These are phyloP conservation scores for Seriola aureovittata DNA, from an alignment of 2,113 vertebrate genomes.

Conservation along the genomic window DNA sequence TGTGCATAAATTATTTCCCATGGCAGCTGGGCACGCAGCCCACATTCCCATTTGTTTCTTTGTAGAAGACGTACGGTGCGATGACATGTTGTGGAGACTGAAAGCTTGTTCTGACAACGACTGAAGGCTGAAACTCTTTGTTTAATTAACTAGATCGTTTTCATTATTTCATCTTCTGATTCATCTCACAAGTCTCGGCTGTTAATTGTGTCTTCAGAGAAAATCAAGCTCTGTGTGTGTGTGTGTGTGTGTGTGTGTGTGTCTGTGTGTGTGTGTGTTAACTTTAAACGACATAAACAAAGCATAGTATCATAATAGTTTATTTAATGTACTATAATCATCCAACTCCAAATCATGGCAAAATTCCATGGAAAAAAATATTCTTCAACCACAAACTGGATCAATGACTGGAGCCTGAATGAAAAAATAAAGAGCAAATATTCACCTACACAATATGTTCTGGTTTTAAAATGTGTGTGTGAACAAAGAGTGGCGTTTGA, in stretches of 20 bases:
- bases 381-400: background rate
- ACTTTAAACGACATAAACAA: background rate
- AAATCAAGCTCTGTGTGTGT: background rate
- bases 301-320: background rate
- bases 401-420: background rate
- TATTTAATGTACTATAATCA: background rate
- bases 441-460: background rate
- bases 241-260: background rate
- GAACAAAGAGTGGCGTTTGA: background rate
- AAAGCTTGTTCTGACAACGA: background rate
- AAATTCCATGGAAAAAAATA: background rate
- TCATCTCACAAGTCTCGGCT: background rate
- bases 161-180: background rate
- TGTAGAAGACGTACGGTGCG: no score
- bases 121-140: background rate
- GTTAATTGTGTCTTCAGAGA: background rate
- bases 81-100: background rate
- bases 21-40: slow-evolving; percentile 4
- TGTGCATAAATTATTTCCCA: background rate
- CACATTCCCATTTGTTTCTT: background rate
- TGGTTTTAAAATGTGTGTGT: no score
- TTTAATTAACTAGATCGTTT: background rate
- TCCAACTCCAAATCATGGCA: no score
- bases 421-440: background rate
- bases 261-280: background rate